A percentile compares a stretch with the other conserved stretches of the same genome.
These are phyloP conservation scores for Scortum barcoo DNA, from an alignment of 2,113 vertebrate genomes.

Conservation along the genomic window DNA sequence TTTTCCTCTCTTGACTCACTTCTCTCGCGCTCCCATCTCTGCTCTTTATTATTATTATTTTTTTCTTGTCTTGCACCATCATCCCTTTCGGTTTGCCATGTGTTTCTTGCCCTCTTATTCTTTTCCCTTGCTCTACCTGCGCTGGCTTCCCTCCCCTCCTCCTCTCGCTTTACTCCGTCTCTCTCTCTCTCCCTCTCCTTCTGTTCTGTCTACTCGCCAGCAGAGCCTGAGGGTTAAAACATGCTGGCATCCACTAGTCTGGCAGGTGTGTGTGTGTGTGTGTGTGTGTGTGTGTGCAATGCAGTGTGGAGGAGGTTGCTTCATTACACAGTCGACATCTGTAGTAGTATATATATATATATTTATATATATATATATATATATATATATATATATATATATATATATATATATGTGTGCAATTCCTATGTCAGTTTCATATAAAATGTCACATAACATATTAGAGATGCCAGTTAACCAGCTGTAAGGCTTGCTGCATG, in stretches of 20 bases:
- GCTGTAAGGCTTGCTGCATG: constrained; percentile 20
- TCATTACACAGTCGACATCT: constrained; percentile 64
- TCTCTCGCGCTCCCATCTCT: constrained; percentile 1
- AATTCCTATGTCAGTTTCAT: constrained; percentile 46
- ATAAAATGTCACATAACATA: constrained; percentile 54
- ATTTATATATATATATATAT: too few relatives aligned
- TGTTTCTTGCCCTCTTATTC: constrained; percentile 46
- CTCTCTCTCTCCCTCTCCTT: constrained; percentile 58
- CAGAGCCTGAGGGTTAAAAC: constrained; percentile 74
- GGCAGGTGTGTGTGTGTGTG: constrained; percentile 49
- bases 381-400: too few relatives aligned
- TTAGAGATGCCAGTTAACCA: constrained; percentile 28
- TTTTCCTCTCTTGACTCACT: constrained; percentile 26
- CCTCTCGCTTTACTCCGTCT: constrained; percentile 41
- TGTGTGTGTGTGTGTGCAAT: constrained; percentile 9
- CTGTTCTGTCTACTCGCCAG: constrained; percentile 68
- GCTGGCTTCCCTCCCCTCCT: constrained; percentile 29
- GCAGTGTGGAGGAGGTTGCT: constrained; percentile 16
- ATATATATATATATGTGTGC: constrained; percentile 35
- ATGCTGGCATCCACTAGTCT: constrained; percentile 69
- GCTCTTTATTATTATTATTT: constrained; percentile 34
- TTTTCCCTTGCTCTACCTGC: constrained; percentile 35
- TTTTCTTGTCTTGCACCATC: constrained; percentile 39
- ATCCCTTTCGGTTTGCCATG: constrained; percentile 27
- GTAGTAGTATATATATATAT: too few relatives aligned